phyloP scores from a whole-genome alignment of 2,797 vertebrate genomes.

The Siniperca scherzeri region DNA sequence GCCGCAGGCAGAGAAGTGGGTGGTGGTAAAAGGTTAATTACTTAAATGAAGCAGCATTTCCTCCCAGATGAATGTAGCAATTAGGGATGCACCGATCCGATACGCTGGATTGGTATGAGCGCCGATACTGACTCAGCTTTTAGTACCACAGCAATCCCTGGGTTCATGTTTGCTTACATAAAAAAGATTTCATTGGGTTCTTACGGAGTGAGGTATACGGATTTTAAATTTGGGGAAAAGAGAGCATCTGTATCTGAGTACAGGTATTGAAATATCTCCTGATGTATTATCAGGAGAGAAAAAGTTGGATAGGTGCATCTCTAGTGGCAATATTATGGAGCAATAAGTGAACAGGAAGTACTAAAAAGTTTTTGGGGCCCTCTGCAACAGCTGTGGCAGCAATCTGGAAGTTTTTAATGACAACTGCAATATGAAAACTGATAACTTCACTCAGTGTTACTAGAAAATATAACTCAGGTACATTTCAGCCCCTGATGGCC shows the following conservation, averaged over 20 bases:
- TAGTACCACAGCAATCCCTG: background rate
- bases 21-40: background rate
- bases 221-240: background rate
- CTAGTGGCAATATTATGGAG: background rate
- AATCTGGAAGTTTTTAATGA: slow-evolving; percentile 36
- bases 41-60: background rate
- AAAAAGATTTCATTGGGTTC: background rate
- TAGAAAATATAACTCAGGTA: slow-evolving; percentile 9
- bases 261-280: background rate
- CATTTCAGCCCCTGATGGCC: slow-evolving; percentile 31
- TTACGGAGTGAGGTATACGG: background rate
- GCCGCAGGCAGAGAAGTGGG: background rate
- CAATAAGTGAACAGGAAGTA: background rate
- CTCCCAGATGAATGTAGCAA: background rate
- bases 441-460: background rate
- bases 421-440: slow-evolving; percentile 2
- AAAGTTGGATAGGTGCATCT: background rate
- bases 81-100: background rate
- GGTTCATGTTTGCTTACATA: background rate
- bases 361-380: slow-evolving; percentile 1
- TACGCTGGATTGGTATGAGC: background rate
- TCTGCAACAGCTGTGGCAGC: slow-evolving; percentile 3
- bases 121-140: background rate
- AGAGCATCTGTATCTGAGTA: background rate
- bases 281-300: background rate